phyloP scores from a whole-genome alignment of 1,140 invertebrate genomes.

The Eumaeus atala region DNA sequence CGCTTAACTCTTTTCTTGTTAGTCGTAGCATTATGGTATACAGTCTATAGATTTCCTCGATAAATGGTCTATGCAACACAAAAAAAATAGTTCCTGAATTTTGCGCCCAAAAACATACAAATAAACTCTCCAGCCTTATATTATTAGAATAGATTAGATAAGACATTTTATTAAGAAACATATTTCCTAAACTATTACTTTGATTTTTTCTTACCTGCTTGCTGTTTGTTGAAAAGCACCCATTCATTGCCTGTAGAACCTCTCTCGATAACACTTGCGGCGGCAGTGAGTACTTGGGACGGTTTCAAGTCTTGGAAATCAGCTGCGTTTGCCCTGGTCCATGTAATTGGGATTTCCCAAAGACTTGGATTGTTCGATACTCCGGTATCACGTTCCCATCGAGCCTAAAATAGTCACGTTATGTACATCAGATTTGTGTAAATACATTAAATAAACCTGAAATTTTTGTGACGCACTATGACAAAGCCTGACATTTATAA shows the following conservation, averaged over 20 bases:
- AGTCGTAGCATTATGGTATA: too few relatives aligned
- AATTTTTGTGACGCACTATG: too few relatives aligned
- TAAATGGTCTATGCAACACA: too few relatives aligned
- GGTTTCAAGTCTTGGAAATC: conserved; percentile 62
- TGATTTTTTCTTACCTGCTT: conserved; percentile 49
- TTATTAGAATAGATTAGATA: too few relatives aligned
- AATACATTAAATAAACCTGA: too few relatives aligned
- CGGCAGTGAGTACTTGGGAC: conserved; percentile 44
- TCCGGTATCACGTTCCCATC: conserved; percentile 51
- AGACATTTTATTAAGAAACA: too few relatives aligned
- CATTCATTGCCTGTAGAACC: conserved; percentile 61
- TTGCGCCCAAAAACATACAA: too few relatives aligned
- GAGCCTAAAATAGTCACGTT: conserved; percentile 31
- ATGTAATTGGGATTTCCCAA: conserved; percentile 72
- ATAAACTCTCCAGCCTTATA: too few relatives aligned
- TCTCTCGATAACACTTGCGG: conserved; percentile 39
- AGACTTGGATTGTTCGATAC: conserved; percentile 31
- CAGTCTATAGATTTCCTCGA: too few relatives aligned
- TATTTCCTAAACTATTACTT: background rate
- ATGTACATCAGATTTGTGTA: background rate
- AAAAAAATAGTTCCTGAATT: too few relatives aligned
- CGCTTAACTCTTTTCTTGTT: too few relatives aligned
- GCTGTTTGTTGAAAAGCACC: conserved; percentile 73
- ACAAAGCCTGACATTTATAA: too few relatives aligned
- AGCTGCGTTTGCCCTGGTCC: conserved; percentile 45